Evolutionary conservation across 2,113 vertebrate genomes (phyloP).

Genomic region (Spermophilus dauricus): DNA sequence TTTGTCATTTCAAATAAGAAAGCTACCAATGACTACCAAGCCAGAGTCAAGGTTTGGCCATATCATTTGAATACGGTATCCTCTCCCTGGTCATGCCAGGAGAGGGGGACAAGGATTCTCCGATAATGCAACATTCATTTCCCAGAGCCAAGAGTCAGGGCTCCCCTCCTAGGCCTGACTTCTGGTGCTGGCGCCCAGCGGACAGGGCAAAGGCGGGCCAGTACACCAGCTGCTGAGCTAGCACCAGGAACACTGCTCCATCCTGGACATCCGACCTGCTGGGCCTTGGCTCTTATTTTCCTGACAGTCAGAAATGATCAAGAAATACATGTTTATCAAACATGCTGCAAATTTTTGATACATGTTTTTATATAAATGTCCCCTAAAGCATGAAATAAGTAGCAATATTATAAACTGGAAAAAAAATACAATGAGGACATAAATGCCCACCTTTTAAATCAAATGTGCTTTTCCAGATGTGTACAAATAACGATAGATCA

Average conservation of each 20-base stretch:
- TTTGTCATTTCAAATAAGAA: not conserved
- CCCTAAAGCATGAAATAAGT: conserved; percentile 69
- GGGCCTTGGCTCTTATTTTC: not conserved
- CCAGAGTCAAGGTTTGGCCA: not conserved
- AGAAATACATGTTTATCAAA: conserved; percentile 15
- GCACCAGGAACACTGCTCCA: not conserved
- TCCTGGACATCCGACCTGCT: not conserved
- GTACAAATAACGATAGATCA: conserved; percentile 67
- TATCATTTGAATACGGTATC: not conserved
- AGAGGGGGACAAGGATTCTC: not conserved
- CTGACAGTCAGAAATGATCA: conserved; percentile 45
- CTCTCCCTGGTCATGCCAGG: not conserved
- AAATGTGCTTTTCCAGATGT: conserved; percentile 49
- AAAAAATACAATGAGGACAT: conserved; percentile 71
- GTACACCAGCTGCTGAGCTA: not conserved
- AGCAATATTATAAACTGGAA: conserved; percentile 49
- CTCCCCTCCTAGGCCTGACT: not conserved
- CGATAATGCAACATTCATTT: not conserved
- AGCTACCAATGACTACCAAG: not conserved
- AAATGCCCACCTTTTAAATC: conserved; percentile 66
- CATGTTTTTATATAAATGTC: conserved; percentile 64
- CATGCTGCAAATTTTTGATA: conserved; percentile 43
- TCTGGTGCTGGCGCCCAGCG: not conserved
- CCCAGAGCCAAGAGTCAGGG: not conserved
- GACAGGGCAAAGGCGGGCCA: not conserved